Conservation (phyloP, 92 coral and sea anemone species). For the Bergia sp. region DNA sequence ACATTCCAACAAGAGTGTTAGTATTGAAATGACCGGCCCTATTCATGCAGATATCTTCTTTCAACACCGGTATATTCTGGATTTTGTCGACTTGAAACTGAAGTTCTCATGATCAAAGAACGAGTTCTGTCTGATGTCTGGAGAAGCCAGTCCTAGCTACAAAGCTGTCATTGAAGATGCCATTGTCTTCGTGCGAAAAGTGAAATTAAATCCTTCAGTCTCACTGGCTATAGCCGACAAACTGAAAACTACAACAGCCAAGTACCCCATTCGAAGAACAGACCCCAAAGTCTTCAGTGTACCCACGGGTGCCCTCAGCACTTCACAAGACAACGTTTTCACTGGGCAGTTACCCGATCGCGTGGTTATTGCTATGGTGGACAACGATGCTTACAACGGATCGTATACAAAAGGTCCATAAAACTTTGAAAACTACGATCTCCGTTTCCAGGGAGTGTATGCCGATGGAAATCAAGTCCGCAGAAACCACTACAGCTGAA, state of each 20-base stretch:
- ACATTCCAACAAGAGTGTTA: conserved; percentile 33
- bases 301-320: conserved; percentile 54
- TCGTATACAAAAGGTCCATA: conserved; percentile 51
- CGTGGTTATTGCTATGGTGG: conserved; percentile 59
- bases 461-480: conserved; percentile 55
- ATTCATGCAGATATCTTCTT: conserved; percentile 37
- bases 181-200: conserved; percentile 56
- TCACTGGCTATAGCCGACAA: conserved; percentile 55
- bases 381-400: conserved; percentile 63
- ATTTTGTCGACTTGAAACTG: conserved; percentile 54
- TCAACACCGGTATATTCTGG: conserved; percentile 41
- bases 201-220: conserved; percentile 60
- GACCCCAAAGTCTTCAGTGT: conserved; percentile 57
- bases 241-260: conserved; percentile 61
- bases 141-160: conserved; percentile 47
- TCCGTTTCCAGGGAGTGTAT: conserved; percentile 45
- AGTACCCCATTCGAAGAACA: conserved; percentile 65
- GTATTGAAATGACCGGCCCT: too few relatives aligned
- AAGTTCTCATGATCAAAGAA: conserved; percentile 64
- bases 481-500: conserved; percentile 59
- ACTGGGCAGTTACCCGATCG: conserved; percentile 62
- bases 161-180: conserved; percentile 64
- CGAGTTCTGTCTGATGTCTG: conserved; percentile 61
- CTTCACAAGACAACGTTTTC: conserved; percentile 62
- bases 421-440: conserved; percentile 55